Evolutionary conservation across 2,113 vertebrate species (phyloP).

Genomic region (Dasyurus viverrinus): DNA sequence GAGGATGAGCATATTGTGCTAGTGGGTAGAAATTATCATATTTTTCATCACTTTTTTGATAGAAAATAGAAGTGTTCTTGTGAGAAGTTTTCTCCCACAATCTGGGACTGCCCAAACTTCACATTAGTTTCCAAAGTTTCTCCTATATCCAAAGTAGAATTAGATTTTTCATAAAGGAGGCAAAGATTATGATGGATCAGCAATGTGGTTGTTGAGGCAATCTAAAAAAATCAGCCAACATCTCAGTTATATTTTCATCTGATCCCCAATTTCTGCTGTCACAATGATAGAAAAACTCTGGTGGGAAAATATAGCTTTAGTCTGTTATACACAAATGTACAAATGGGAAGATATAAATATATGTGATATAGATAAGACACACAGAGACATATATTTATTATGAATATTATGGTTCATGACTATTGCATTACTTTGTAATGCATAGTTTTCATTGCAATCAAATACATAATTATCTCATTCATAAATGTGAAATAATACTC

Average conservation of each 20-base stretch:
- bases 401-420: not conserved
- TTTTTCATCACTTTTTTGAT: not conserved
- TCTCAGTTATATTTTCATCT: not conserved
- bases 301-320: not conserved
- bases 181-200: conserved; percentile 1
- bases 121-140: conserved; percentile 30
- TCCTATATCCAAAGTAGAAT: conserved; percentile 15
- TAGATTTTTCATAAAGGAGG: not conserved
- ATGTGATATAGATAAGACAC: not conserved
- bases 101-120: conserved; percentile 9
- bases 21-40: not conserved
- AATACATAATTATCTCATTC: not conserved
- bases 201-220: not conserved
- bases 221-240: not conserved
- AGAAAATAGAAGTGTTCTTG: not conserved
- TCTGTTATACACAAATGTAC: not conserved
- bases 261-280: not conserved
- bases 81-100: conserved; percentile 8
- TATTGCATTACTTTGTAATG: not conserved
- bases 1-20: conserved; percentile 21
- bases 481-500: not conserved
- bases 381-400: not conserved
- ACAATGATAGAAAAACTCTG: not conserved
- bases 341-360: not conserved
- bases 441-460: not conserved